A percentile compares a stretch with the other conserved stretches of the same genome.
Evolutionary conservation across 2,113 vertebrate species (phyloP).

Genomic region (Mesembrinibis cayennensis): DNA sequence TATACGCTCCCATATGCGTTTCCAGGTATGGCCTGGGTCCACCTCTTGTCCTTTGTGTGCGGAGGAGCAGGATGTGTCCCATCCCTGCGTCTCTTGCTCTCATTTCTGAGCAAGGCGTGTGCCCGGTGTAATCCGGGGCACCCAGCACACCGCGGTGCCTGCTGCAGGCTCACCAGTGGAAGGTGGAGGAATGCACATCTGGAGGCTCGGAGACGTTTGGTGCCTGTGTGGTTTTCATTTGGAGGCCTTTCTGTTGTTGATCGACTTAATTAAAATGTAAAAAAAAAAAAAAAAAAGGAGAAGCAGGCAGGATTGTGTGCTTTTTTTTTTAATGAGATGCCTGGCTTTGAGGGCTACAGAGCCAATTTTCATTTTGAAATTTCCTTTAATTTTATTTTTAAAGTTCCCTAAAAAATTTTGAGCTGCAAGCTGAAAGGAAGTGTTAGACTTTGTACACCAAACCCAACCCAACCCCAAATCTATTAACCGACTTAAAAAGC

Average conservation of each 20-base stretch:
- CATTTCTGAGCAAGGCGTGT: not conserved
- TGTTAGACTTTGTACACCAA: not conserved
- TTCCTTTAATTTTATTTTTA: not conserved
- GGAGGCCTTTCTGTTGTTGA: not conserved
- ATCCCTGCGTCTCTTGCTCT: not conserved
- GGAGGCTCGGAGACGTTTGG: not conserved
- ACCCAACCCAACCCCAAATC: not conserved
- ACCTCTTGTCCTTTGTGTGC: not conserved
- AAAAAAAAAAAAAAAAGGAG: not conserved
- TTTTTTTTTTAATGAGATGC: not conserved
- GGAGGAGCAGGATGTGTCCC: not conserved
- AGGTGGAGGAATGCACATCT: slow-evolving; percentile 41
- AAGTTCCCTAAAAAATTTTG: not conserved
- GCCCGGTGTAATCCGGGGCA: not conserved
- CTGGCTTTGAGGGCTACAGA: not conserved
- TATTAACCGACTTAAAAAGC: not conserved
- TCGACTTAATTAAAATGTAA: not conserved
- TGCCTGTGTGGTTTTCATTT: slow-evolving; percentile 29
- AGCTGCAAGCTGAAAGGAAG: not conserved
- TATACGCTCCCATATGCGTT: accelerated
- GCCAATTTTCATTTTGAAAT: not conserved
- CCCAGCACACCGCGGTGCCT: accelerated
- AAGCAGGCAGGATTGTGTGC: not conserved
- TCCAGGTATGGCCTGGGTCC: not conserved
- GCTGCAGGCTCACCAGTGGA: not conserved